These are phyloP conservation scores for Papilio machaon DNA, from an alignment of 1,140 invertebrate genomes.

Conservation along the genomic window DNA sequence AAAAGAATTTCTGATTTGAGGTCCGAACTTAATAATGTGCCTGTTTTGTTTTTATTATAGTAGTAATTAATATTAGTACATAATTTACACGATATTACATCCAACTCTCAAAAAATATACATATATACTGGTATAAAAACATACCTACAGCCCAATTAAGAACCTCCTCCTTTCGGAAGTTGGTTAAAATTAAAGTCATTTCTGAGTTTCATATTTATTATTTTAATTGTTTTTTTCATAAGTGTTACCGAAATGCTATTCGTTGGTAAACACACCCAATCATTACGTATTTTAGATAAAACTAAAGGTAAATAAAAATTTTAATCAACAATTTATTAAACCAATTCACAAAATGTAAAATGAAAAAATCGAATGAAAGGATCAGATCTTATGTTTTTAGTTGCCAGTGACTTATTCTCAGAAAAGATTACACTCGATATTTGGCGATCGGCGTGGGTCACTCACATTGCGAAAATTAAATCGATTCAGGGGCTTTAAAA, in stretches of 20 bases:
- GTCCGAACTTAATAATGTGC: background rate
- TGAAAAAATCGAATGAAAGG: background rate
- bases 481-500: constrained; percentile 32
- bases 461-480: constrained; percentile 26
- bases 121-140: too few relatives aligned
- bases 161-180: too few relatives aligned
- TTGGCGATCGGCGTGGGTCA: constrained; percentile 10
- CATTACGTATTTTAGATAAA: background rate
- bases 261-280: background rate
- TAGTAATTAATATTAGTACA: background rate
- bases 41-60: background rate
- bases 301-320: background rate
- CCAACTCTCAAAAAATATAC: background rate
- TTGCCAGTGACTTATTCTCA: constrained; percentile 9
- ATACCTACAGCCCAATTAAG: too few relatives aligned
- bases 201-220: too few relatives aligned
- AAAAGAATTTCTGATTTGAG: background rate
- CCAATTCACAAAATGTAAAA: background rate
- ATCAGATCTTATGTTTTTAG: background rate
- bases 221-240: background rate
- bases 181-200: too few relatives aligned
- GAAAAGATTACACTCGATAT: constrained; percentile 15
- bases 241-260: background rate
- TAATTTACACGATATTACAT: background rate
- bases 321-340: background rate